A percentile compares a stretch with the other conserved stretches of the same genome.
These are phyloP conservation scores for Myanophis thanlyinensis DNA, from an alignment of 2,113 vertebrate genomes.

Conservation along the genomic window DNA sequence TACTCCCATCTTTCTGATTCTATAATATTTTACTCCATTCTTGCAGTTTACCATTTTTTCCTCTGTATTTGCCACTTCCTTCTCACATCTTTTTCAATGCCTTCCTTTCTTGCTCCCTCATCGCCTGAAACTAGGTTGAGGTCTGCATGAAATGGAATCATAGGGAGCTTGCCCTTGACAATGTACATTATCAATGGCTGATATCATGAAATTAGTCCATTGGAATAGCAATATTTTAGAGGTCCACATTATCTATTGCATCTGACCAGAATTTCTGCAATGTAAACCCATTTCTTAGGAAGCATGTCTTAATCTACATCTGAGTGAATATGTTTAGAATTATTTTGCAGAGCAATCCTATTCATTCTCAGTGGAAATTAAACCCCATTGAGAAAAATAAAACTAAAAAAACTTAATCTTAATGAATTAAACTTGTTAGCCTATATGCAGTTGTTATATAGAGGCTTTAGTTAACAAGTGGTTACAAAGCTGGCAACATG, in stretches of 20 bases:
- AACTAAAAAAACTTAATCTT: background rate
- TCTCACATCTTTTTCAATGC: background rate
- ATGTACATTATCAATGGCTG: background rate
- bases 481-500: background rate
- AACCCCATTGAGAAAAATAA: background rate
- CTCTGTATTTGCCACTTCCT: background rate
- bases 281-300: background rate
- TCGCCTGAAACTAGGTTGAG: background rate
- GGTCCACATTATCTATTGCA: background rate
- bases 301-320: background rate
- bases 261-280: background rate
- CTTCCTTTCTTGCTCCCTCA: background rate
- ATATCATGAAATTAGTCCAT: background rate
- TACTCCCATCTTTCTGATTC: background rate
- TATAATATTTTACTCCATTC: background rate
- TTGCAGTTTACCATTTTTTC: background rate
- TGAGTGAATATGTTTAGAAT: background rate
- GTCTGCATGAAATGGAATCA: background rate
- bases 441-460: background rate
- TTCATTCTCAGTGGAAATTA: background rate
- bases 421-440: background rate
- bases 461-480: background rate
- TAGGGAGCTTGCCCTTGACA: background rate
- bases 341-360: background rate
- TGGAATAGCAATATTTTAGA: background rate